These are phyloP conservation scores for Deilephila porcellus DNA, from an alignment of 2,888 invertebrate species.

Conservation along the genomic window DNA sequence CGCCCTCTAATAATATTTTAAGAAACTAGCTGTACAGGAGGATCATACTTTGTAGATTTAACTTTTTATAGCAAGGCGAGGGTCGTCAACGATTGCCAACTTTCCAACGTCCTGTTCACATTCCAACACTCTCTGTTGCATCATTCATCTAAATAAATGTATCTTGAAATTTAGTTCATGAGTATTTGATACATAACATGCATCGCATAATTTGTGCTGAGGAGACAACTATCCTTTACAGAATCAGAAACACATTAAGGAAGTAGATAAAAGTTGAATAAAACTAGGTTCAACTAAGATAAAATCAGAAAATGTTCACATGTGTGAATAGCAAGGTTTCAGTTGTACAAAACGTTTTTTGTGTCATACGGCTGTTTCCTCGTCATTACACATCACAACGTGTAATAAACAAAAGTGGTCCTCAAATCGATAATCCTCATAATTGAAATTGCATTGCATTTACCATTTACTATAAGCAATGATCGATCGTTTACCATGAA, in stretches of 20 bases:
- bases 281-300: no score
- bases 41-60: neutral
- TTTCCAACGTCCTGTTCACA: neutral
- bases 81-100: constrained; percentile 6
- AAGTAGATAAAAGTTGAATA: no score
- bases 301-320: no score
- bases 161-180: neutral
- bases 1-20: neutral
- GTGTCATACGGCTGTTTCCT: no score
- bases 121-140: neutral
- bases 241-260: neutral
- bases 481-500: no score
- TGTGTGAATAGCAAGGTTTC: no score
- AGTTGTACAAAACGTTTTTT: no score
- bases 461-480: no score
- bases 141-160: neutral
- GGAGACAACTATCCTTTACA: neutral
- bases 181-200: neutral
- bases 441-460: no score
- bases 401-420: no score
- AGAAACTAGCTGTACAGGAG: neutral
- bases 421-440: no score
- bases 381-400: no score
- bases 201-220: neutral
- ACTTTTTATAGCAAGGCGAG: neutral